These are phyloP conservation scores for Lasioglossum vierecki DNA, from an alignment of 2,888 invertebrate species.

Conservation along the genomic window DNA sequence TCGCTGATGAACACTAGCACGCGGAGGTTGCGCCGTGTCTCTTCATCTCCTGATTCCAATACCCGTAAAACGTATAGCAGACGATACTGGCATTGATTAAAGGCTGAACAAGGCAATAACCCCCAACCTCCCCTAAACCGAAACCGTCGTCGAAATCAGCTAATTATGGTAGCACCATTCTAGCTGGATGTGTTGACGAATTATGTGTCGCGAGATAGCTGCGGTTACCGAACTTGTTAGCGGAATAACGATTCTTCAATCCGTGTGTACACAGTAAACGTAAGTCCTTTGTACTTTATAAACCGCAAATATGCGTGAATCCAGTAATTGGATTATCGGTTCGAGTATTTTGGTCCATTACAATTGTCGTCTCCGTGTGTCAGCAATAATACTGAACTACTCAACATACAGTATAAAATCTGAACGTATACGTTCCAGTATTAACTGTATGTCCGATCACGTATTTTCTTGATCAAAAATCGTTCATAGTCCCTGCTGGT, in stretches of 20 bases:
- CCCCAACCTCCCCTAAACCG: conserved; percentile 51
- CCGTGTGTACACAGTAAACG: neutral
- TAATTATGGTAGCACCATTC: conserved; percentile 66
- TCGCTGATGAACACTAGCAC: conserved; percentile 22
- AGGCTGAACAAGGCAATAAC: conserved; percentile 71
- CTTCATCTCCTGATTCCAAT: conserved; percentile 44
- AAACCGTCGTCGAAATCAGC: conserved; percentile 62
- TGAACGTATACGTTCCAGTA: neutral
- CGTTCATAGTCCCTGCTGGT: neutral
- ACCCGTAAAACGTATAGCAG: conserved; percentile 65
- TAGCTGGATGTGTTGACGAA: conserved; percentile 23
- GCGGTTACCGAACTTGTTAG: conserved; percentile 5
- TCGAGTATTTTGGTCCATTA: neutral
- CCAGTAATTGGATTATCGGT: neutral
- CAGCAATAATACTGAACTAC: too few species aligned
- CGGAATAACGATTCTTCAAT: neutral
- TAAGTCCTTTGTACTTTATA: neutral
- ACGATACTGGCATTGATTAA: conserved; percentile 71
- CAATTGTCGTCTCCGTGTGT: neutral
- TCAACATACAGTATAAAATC: neutral
- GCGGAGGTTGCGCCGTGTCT: conserved; percentile 37
- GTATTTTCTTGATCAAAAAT: neutral
- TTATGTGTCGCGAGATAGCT: neutral
- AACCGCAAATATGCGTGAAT: neutral
- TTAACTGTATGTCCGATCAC: neutral